Evolutionary conservation across 2,113 vertebrate species (phyloP).

Genomic region (Coregonus clupeaformis): DNA sequence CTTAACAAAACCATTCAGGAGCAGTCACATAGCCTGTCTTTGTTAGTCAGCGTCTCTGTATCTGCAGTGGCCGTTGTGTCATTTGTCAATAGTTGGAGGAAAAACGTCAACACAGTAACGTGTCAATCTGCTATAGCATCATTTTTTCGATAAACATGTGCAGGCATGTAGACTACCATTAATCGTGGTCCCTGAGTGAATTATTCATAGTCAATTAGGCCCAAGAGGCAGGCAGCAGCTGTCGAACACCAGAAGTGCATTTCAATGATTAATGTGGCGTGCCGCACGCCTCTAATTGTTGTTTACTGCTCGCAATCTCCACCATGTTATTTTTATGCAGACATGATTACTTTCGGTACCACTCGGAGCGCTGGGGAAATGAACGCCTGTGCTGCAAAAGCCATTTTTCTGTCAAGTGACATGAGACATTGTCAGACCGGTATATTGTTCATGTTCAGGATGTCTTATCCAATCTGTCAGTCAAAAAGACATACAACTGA

Average conservation of each 20-base stretch:
- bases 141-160: not conserved
- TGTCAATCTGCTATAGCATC: slow-evolving; percentile 32
- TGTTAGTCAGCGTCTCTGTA: no score
- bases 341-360: slow-evolving; percentile 56
- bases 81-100: no score
- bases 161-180: slow-evolving; percentile 15
- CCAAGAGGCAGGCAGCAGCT: slow-evolving; percentile 53
- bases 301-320: slow-evolving; percentile 61
- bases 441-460: no score
- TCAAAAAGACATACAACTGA: no score
- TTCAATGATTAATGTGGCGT: slow-evolving; percentile 67
- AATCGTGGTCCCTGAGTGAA: slow-evolving; percentile 49
- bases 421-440: no score
- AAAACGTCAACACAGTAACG: slow-evolving; percentile 25
- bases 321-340: slow-evolving; percentile 64
- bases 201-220: slow-evolving; percentile 72
- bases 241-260: slow-evolving; percentile 56
- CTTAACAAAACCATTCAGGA: no score
- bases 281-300: slow-evolving; percentile 65
- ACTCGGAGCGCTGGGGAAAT: slow-evolving; percentile 56
- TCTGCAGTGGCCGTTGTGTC: no score
- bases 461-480: no score
- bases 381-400: slow-evolving; percentile 50
- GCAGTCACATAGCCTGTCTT: no score
- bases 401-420: slow-evolving; percentile 31